A percentile compares a stretch with the other conserved stretches of the same genome.
These are phyloP conservation scores for Stenurella melanura DNA, from an alignment of 2,888 invertebrate genomes.

Conservation along the genomic window DNA sequence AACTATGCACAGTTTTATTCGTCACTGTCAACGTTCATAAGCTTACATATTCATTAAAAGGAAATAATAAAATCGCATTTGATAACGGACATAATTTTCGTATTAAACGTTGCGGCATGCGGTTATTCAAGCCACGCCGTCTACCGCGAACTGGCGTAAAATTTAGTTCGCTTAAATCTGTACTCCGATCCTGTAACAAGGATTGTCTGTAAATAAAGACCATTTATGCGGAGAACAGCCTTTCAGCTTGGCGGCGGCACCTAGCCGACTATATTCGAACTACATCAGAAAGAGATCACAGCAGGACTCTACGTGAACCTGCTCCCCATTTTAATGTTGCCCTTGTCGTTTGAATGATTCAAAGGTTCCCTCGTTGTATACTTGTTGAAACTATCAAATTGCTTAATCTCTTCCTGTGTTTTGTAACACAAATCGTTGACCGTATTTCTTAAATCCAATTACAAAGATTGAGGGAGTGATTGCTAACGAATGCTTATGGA, in stretches of 20 bases:
- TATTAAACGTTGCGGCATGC: conserved; percentile 4
- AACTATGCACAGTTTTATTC: too few relatives aligned
- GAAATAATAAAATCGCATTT: too few relatives aligned
- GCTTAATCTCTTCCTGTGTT: conserved; percentile 20
- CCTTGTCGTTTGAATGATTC: conserved; percentile 5
- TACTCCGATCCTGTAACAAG: conserved; percentile 9
- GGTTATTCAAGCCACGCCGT: conserved; percentile 8
- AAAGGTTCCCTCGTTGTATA: neutral
- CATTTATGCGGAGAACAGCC: conserved; percentile 5
- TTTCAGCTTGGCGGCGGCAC: conserved; percentile 20
- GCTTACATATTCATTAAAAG: too few relatives aligned
- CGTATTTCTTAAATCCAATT: conserved; percentile 17
- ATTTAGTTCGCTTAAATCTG: conserved; percentile 9
- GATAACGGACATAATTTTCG: too few relatives aligned
- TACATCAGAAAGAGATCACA: conserved; percentile 1
- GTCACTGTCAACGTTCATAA: too few relatives aligned
- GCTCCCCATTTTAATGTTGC: conserved; percentile 13
- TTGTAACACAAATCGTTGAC: neutral
- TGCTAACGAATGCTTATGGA: neutral
- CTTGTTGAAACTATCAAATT: conserved; percentile 22
- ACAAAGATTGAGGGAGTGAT: conserved; percentile 1
- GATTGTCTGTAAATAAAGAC: conserved; percentile 16
- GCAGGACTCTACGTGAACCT: conserved; percentile 22
- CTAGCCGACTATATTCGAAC: conserved; percentile 19
- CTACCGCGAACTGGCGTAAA: conserved; percentile 6